Conservation (phyloP, 2,797 vertebrate species). For the Pseudochirops corinnae region DNA sequence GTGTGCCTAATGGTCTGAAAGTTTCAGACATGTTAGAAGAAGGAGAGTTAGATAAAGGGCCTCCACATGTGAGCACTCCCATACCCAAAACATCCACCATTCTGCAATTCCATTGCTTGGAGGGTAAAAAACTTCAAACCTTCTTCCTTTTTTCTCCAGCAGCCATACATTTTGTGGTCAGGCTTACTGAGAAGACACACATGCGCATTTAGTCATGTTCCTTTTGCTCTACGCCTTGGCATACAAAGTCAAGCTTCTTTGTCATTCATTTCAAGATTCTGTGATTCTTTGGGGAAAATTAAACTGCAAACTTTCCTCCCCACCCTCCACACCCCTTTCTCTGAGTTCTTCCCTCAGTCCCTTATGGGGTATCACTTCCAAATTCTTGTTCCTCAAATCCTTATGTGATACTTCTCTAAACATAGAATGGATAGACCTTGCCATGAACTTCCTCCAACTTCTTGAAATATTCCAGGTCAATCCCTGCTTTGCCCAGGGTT, state of each 20-base stretch:
- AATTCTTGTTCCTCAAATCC: not conserved
- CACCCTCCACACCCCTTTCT: not conserved
- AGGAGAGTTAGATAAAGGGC: not conserved
- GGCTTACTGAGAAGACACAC: not conserved
- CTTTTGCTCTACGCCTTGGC: not conserved
- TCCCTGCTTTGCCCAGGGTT: slow-evolving; percentile 1
- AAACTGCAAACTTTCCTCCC: not conserved
- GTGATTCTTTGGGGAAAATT: not conserved
- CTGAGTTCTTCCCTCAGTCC: too few relatives aligned
- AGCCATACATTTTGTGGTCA: not conserved
- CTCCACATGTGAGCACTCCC: not conserved
- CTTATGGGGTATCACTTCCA: not conserved
- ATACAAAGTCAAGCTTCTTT: not conserved
- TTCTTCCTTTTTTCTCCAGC: not conserved
- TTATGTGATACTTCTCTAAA: not conserved
- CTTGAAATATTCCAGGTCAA: not conserved
- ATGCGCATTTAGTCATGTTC: not conserved
- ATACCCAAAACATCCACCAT: slow-evolving; percentile 1
- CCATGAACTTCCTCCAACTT: not conserved
- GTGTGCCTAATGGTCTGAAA: not conserved
- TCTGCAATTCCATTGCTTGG: slow-evolving; percentile 26
- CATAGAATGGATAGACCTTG: not conserved
- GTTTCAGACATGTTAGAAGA: not conserved
- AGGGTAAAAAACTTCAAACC: not conserved
- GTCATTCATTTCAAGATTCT: not conserved